Evolutionary conservation across 2,888 invertebrate genomes (phyloP).

Genomic region (Rhamnusium bicolor): DNA sequence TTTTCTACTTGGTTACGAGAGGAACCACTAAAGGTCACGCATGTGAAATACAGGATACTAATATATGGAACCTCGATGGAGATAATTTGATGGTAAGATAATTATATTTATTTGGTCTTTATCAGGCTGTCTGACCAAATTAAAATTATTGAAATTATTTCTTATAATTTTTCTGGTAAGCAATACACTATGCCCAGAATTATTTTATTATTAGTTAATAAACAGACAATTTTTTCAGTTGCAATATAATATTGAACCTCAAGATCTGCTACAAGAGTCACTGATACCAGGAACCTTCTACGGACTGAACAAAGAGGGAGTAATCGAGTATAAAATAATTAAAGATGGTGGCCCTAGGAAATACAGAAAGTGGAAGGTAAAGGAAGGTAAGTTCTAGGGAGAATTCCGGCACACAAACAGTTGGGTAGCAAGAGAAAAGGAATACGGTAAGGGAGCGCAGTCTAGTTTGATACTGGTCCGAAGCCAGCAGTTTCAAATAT

Average conservation of each 20-base stretch:
- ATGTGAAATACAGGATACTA: conserved; percentile 65
- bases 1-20: conserved; percentile 68
- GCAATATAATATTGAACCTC: conserved; percentile 57
- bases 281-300: conserved; percentile 66
- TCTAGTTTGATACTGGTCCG: too few species aligned
- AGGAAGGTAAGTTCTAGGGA: conserved; percentile 51
- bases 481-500: too few species aligned
- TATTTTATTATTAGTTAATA: too few species aligned
- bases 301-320: conserved; percentile 55
- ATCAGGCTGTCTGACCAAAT: too few species aligned
- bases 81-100: conserved; percentile 63
- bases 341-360: conserved; percentile 42
- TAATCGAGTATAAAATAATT: conserved; percentile 60
- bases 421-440: too few species aligned
- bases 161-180: too few species aligned
- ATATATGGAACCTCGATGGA: conserved; percentile 69
- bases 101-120: conserved; percentile 39
- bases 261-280: conserved; percentile 64
- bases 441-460: too few species aligned
- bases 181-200: too few species aligned
- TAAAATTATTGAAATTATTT: too few species aligned
- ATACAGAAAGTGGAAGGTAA: conserved; percentile 62
- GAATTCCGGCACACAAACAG: too few species aligned
- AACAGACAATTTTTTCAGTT: conserved; percentile 57
- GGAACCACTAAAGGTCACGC: conserved; percentile 45